Base-by-base conservation (phyloP, 1,140 invertebrate genomes). In the Diorhabda elongata region DNA sequence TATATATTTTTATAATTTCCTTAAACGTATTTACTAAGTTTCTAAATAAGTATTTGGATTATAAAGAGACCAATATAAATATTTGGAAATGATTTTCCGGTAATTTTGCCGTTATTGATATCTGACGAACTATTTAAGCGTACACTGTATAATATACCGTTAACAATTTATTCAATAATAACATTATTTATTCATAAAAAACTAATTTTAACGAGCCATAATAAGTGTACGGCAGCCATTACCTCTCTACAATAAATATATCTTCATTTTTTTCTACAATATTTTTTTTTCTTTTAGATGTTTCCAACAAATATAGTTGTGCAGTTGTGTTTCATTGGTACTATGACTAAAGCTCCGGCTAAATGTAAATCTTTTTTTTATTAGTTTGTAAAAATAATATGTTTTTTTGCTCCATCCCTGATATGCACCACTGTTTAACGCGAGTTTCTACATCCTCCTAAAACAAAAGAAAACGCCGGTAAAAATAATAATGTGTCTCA, bases 221-320 rank as follows among this genome's bases (percentile, higher is more conserved):
- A 71, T 56, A 71, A 74, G 69, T 74, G 74, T 70, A 75, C 69
- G 74, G 74, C 72, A 75, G 74, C 72, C 69, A 68, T 69, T 67
- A 69, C 67, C 70, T 65, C 66, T 7, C 61, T 11, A 26, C 44
- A 44, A 63, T 52, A 63, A 63, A 11, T 11, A 45, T 45, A 7
- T 42, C 58, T 42, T 52, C 47, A 52, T 52, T 52, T 63, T 67
- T 60, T 72, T 72, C 26, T 26, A 69, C 73, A 67, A 47, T 56
- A 64, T 64, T 64, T 9, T 47, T n/a, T 47, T 43, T 8, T 63
- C 42, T 63, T 3, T 60, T 60, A 26, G n/a, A 26, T 60, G 42
- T 74, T 71, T 47, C 62, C 67, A 72, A 75, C 72, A 26, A 26
- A 26, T 26, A 26, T 26, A 71, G 68, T 75, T 75, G 74, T 75